phyloP scores from a whole-genome alignment of 2,888 invertebrate genomes.

The Cerastoderma edule region DNA sequence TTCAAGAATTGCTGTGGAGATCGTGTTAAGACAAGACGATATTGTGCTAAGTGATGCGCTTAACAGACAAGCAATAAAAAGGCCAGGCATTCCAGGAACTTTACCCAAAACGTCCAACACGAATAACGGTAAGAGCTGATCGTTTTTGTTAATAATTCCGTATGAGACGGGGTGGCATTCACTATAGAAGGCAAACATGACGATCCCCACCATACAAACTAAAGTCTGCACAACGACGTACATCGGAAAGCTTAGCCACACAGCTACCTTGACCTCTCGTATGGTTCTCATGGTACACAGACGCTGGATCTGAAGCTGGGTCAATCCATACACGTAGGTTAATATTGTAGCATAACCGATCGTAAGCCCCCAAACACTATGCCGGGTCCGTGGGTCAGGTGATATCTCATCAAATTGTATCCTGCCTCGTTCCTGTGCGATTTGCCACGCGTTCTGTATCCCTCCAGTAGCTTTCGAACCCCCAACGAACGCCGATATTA shows the following conservation, averaged over 20 bases:
- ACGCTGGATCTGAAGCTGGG: slow-evolving; percentile 8
- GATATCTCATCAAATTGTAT: background rate
- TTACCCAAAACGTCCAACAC: slow-evolving; percentile 92
- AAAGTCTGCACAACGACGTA: slow-evolving; percentile 19
- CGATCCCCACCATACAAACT: slow-evolving; percentile 31
- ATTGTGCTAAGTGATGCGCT: slow-evolving; percentile 92
- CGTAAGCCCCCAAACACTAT: slow-evolving; percentile 8
- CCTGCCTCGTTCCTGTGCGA: background rate
- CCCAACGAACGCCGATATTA: background rate
- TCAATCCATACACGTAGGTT: slow-evolving; percentile 9
- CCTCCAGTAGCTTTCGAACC: background rate
- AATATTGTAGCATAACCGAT: background rate
- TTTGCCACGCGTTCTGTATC: slow-evolving; percentile 10
- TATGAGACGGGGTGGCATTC: slow-evolving; percentile 29
- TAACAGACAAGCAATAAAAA: slow-evolving; percentile 97
- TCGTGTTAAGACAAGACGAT: slow-evolving; percentile 45
- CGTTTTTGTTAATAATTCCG: slow-evolving; percentile 18
- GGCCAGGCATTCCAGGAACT: slow-evolving; percentile 91
- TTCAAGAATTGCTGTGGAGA: slow-evolving; percentile 33
- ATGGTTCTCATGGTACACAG: background rate
- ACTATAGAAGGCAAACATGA: slow-evolving; percentile 47
- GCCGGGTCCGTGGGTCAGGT: slow-evolving; percentile 8
- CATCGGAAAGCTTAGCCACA: slow-evolving; percentile 14
- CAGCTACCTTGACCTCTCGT: background rate
- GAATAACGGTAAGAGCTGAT: slow-evolving; percentile 92